phyloP scores from a whole-genome alignment of 2,888 invertebrate genomes.

The Spilarctia lutea region DNA sequence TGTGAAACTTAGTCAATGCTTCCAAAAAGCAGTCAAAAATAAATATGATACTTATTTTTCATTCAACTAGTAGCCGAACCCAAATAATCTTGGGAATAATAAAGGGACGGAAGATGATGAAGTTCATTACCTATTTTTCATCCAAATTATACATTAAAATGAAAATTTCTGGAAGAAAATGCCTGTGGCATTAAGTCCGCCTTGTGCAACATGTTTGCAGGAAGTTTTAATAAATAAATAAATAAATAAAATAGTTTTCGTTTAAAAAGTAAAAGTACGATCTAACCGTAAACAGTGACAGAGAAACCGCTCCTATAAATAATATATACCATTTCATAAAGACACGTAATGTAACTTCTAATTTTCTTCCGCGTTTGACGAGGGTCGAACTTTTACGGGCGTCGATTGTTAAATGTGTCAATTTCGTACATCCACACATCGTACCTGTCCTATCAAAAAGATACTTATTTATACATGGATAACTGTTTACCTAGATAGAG shows the following conservation, averaged over 20 bases:
- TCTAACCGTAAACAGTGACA: conserved; percentile 2
- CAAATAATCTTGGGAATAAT: too few species aligned
- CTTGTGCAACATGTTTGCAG: too few species aligned
- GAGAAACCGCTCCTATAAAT: background rate
- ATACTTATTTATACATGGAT: background rate
- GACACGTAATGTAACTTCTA: conserved; percentile 17
- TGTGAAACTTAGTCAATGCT: too few species aligned
- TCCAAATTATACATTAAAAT: background rate
- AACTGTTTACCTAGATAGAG: background rate
- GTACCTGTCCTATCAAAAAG: background rate
- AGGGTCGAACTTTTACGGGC: conserved; percentile 26
- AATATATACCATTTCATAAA: conserved; percentile 10
- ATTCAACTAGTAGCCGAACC: too few species aligned
- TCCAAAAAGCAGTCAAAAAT: too few species aligned
- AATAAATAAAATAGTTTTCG: background rate
- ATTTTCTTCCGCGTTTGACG: conserved; percentile 29
- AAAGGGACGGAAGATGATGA: too few species aligned
- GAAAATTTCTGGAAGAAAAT: too few species aligned
- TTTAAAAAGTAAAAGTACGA: background rate
- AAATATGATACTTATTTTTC: too few species aligned
- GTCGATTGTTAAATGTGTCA: conserved; percentile 37
- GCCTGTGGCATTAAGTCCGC: too few species aligned
- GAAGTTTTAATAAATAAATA: too few species aligned
- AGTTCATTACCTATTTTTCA: too few species aligned
- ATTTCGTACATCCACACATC: conserved; percentile 13